Evolutionary conservation across 2,888 invertebrate species (phyloP).

Genomic region (Pomacea canaliculata): DNA sequence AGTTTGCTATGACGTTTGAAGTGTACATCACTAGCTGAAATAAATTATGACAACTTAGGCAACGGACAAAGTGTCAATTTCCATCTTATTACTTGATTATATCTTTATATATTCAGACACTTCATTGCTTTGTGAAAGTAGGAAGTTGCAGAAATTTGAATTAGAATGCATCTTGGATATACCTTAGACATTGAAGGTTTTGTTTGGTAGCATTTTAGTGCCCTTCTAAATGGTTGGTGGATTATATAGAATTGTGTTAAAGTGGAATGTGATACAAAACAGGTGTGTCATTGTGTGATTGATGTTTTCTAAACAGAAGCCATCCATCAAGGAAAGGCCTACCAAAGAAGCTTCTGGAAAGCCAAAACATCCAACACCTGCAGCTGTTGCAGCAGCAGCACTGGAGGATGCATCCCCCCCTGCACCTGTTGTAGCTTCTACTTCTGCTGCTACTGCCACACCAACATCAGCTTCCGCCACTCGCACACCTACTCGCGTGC

Average conservation of each 20-base stretch:
- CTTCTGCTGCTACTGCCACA: conserved; percentile 4
- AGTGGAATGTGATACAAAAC: neutral
- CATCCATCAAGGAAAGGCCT: conserved; percentile 25
- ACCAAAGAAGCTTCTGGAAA: conserved; percentile 31
- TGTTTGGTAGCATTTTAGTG: no score
- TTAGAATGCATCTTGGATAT: no score
- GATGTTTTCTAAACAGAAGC: conserved; percentile 19
- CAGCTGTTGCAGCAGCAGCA: neutral
- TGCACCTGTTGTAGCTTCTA: neutral
- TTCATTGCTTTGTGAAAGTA: neutral
- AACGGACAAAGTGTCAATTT: no score
- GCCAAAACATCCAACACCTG: conserved; percentile 9
- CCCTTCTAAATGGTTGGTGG: no score
- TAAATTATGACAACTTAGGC: no score
- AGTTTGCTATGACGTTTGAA: neutral
- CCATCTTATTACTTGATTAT: no score
- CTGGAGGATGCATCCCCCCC: neutral
- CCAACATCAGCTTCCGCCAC: conserved; percentile 4
- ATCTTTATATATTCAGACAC: neutral
- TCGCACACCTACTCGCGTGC: conserved; percentile 14
- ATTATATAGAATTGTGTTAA: neutral
- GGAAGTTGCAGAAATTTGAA: no score
- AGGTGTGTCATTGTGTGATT: neutral
- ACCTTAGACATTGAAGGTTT: no score
- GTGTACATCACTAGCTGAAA: no score